Evolutionary conservation across 2,888 invertebrate genomes (phyloP).

Genomic region (Malachius bipustulatus): DNA sequence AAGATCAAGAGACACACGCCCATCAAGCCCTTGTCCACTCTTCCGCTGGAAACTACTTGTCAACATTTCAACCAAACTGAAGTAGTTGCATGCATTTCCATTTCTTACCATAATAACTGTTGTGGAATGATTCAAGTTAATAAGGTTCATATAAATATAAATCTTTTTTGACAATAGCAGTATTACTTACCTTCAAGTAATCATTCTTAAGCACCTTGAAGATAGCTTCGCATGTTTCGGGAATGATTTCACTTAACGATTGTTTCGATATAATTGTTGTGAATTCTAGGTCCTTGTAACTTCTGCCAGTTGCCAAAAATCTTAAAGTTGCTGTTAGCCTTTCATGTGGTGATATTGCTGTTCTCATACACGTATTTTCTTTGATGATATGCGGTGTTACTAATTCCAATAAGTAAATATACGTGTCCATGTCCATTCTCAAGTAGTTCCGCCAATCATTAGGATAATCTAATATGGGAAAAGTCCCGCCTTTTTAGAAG

Average conservation of each 20-base stretch:
- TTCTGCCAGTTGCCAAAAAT: constrained; percentile 25
- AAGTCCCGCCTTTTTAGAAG: constrained; percentile 16
- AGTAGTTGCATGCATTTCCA: constrained; percentile 15
- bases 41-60: constrained; percentile 17
- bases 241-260: constrained; percentile 18
- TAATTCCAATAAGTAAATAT: constrained; percentile 18
- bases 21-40: constrained; percentile 12
- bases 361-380: constrained; percentile 18
- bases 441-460: constrained; percentile 21
- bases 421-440: constrained; percentile 19
- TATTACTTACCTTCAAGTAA: constrained; percentile 15
- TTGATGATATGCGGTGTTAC: constrained; percentile 20
- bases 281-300: constrained; percentile 23
- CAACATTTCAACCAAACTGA: constrained; percentile 19
- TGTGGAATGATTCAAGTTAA: constrained; percentile 10
- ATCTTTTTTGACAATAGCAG: constrained; percentile 9
- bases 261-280: constrained; percentile 24
- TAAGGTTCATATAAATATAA: too few relatives aligned
- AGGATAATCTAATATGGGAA: constrained; percentile 17
- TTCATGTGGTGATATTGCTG: constrained; percentile 22
- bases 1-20: constrained; percentile 15
- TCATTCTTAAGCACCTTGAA: constrained; percentile 14
- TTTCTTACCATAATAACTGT: constrained; percentile 14
- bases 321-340: too few relatives aligned
- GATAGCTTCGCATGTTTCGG: constrained; percentile 14